Evolutionary conservation across 2,797 vertebrate genomes (phyloP), one percentile per base, ranked within the genome.

Genomic region (Pseudocheirus occidentalis): DNA sequence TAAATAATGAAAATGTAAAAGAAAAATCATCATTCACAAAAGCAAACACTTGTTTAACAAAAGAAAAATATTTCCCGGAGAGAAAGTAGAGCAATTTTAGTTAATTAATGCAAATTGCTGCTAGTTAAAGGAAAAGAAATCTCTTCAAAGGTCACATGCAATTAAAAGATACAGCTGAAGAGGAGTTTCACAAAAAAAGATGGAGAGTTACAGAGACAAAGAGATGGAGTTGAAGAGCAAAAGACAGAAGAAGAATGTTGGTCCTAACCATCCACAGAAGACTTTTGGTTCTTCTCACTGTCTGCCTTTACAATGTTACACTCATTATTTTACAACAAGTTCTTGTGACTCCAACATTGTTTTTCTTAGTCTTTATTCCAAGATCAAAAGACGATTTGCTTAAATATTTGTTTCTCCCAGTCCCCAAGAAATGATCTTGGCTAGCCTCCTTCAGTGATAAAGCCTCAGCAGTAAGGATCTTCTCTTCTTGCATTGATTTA

Each of bases 41-140:
- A 54, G 55, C 52, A 93, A 97, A 95, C 53, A 91, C 95, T 92
- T 91, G 50, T 0, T 2, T 89, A 94, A 95, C 46, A 90, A 31
- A 90, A 95, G 66, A 93, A 95, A 95, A 96, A 53, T 92, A 96
- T 91, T 95, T 95, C 91, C 95, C 62, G 95, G 53, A 66, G 93
- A 95, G 62, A 57, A 97, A 93, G 24, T 81, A 90, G 91, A 91
- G 66, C 28, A 92, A 94, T 94, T 93, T 87, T 96, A 90, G 94
- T 62, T 62, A 97, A 95, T 95, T 97, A 97, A 95, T 96, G 90
- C 34, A 92, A 73, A 96, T 93, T 94, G 87, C 0, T 89, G 46
- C 59, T 95, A 52, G 92, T 93, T 95, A 96, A 92, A 31, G 9
- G 73, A 46, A 93, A 90, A 95, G 62, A 96, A 95, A 96, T 81